Base-by-base conservation (phyloP, 1,140 invertebrate species). In the Hyles vespertilio region DNA sequence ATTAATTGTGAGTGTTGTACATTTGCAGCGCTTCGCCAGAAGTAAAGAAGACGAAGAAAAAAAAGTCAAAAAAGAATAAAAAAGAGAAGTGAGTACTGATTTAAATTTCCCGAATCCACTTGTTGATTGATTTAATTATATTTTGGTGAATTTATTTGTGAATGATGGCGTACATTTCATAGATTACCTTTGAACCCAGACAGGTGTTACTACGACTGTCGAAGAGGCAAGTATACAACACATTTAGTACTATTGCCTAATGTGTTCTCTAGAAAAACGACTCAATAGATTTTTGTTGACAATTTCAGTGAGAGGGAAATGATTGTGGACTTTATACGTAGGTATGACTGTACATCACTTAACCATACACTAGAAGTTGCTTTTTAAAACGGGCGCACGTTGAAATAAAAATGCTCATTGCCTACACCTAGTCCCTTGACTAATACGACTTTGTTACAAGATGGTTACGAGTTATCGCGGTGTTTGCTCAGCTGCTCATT, bases 61-160 rank as follows among this genome's bases (percentile, higher is more conserved):
- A 93, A 79, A 93, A 93, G 77, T 92, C 92, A 0, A 93, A 93
- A 77, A 93, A 92, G 74, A 91, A 91, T 68, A 93, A 93, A 78
- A 93, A 92, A 88, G 92, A 93, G 64, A 93, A 92, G 93, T 93
- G 90, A 89, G 84, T 82, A 36, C 12, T 3, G 44, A 6, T 48
- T 47, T 12, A 59, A 48, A 59, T 33, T 69, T 33, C 68, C 57
- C 32, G 59, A 63, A 63, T 53, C 7, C 52, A 51, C 32, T 61
- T 48, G 22, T 49, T 53, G 12, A 32, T 49, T 48, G 49, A n/a
- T 10, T 40, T 22, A 22, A 22, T 22, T 22, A 22, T 49, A 33
- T 57, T 46, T 46, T 54, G 55, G 59, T 54, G 51, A 53, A 61
- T 57, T 58, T 60, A 46, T 63, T 58, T 68, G 45, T 63, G 63